phyloP scores from a whole-genome alignment of 2,113 vertebrate species.

The Eulemur rufifrons region DNA sequence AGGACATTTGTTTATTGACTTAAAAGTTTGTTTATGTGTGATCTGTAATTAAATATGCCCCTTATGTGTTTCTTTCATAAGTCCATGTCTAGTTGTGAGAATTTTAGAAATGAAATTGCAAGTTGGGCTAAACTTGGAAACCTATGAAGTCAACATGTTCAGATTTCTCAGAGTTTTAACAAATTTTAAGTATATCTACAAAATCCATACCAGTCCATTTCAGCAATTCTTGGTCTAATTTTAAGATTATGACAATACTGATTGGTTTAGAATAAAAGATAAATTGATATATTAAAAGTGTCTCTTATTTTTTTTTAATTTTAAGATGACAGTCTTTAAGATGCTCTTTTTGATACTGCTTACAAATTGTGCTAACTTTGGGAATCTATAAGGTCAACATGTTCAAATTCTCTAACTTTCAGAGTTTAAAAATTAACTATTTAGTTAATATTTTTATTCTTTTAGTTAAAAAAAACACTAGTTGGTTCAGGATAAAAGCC shows the following conservation, averaged over 20 bases:
- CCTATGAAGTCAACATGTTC: background rate
- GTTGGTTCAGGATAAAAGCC: background rate
- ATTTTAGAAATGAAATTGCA: background rate
- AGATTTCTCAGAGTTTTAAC: background rate
- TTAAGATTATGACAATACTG: background rate
- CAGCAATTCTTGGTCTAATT: background rate
- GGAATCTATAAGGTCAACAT: background rate
- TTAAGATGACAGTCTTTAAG: background rate
- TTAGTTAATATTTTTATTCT: background rate
- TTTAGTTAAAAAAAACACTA: background rate
- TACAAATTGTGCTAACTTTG: background rate
- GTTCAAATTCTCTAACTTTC: background rate
- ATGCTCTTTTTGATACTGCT: background rate
- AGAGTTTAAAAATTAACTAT: background rate
- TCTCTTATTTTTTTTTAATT: background rate
- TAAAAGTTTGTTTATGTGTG: background rate
- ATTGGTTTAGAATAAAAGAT: background rate
- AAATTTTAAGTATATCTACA: background rate
- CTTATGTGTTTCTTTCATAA: background rate
- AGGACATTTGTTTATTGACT: slow-evolving; percentile 18
- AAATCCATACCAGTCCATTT: background rate
- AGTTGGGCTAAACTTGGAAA: background rate
- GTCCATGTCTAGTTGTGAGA: background rate
- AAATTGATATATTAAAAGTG: background rate
- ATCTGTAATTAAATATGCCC: slow-evolving; percentile 16